Conservation (phyloP, 2,888 invertebrate species). For the Camptogramma bilineatum region DNA sequence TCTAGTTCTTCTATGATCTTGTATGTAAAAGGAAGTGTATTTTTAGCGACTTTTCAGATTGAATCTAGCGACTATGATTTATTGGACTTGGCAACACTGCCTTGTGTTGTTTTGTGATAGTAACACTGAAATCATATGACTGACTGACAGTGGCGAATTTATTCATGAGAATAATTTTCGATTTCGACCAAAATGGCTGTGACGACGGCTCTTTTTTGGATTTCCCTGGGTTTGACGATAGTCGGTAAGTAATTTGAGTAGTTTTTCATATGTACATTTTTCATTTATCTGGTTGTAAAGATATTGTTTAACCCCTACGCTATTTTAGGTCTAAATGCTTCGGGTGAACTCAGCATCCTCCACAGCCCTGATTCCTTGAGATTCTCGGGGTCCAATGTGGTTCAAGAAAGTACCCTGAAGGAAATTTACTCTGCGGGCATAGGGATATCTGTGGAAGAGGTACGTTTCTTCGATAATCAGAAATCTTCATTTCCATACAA, state of each 20-base stretch:
- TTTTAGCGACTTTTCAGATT: no score
- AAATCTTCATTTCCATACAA: no score
- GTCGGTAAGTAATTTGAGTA: slow-evolving; percentile 64
- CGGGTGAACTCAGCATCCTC: slow-evolving; percentile 89
- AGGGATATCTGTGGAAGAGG: slow-evolving; percentile 90
- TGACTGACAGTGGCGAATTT: slow-evolving; percentile 62
- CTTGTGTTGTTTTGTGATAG: not conserved
- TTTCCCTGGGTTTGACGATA: slow-evolving; percentile 66
- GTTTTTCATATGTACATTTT: not conserved
- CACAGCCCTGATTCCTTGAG: slow-evolving; percentile 88
- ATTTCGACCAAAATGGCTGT: slow-evolving; percentile 73
- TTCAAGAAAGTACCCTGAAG: slow-evolving; percentile 87
- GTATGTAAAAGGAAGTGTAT: no score
- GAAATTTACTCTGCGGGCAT: slow-evolving; percentile 90
- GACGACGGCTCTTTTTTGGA: slow-evolving; percentile 71
- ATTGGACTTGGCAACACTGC: not conserved
- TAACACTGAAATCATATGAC: slow-evolving; percentile 74
- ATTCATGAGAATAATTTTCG: slow-evolving; percentile 56
- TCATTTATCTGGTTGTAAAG: not conserved
- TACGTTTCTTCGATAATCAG: slow-evolving; percentile 51
- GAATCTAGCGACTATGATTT: no score
- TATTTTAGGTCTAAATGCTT: slow-evolving; percentile 79
- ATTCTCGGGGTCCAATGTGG: slow-evolving; percentile 88
- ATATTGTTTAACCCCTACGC: slow-evolving; percentile 5
- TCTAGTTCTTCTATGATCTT: no score